Percentiles rank a stretch among this genome's conserved stretches.
These are phyloP conservation scores for Leucozona laternaria DNA, from an alignment of 2,888 invertebrate genomes.

Conservation along the genomic window DNA sequence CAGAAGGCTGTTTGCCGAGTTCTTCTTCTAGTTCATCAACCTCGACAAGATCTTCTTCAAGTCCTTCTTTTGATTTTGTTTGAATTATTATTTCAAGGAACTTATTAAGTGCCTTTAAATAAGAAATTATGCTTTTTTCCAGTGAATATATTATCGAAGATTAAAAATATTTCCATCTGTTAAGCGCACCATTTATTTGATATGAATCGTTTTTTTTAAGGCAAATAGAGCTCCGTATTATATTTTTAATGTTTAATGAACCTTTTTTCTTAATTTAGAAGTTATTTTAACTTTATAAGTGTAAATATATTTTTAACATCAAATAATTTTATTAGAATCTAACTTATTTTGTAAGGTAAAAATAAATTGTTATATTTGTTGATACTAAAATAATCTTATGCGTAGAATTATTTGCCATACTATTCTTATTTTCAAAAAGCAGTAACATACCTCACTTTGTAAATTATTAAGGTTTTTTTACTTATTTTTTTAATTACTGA, in stretches of 20 bases:
- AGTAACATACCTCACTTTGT: neutral
- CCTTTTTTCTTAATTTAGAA: neutral
- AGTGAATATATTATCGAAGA: neutral
- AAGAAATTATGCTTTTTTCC: neutral
- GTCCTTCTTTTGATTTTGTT: slow-evolving; percentile 47
- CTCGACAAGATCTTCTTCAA: slow-evolving; percentile 36
- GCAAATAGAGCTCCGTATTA: neutral
- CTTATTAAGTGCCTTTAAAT: neutral
- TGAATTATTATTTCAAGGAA: neutral
- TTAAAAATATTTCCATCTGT: neutral
- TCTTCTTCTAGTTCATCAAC: slow-evolving; percentile 38
- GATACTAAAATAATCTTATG: neutral
- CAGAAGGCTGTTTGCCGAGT: slow-evolving; percentile 16
- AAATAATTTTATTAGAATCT: neutral
- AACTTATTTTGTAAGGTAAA: neutral
- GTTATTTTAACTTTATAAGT: neutral
- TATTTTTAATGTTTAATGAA: neutral
- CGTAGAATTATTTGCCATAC: neutral
- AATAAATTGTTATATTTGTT: neutral
- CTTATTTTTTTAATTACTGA: neutral
- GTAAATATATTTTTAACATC: neutral
- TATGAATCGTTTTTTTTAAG: neutral
- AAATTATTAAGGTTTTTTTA: neutral
- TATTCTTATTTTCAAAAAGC: neutral
- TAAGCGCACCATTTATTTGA: neutral